Conservation (phyloP, 1,140 invertebrate genomes). For the Diachasma alloeum region DNA sequence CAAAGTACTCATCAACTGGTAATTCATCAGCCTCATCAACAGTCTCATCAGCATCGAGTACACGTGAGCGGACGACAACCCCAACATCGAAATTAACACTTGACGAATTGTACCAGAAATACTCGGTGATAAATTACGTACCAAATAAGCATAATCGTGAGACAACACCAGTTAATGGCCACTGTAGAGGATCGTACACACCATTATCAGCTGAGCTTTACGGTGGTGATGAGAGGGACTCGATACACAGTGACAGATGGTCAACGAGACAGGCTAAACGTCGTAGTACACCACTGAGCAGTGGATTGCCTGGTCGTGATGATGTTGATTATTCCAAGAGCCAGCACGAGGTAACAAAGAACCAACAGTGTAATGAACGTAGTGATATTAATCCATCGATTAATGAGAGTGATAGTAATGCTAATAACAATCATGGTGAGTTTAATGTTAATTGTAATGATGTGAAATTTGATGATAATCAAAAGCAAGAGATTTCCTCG, state of each 20-base stretch:
- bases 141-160: slow-evolving; percentile 63
- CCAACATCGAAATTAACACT: slow-evolving; percentile 55
- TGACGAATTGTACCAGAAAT: slow-evolving; percentile 70
- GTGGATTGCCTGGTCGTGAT: slow-evolving; percentile 41
- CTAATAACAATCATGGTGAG: neutral
- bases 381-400: neutral
- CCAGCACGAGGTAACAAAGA: slow-evolving; percentile 49
- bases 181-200: slow-evolving; percentile 31
- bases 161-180: slow-evolving; percentile 36
- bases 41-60: slow-evolving; percentile 27
- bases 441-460: slow-evolving; percentile 13
- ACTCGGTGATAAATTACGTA: slow-evolving; percentile 71
- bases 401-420: slow-evolving; percentile 1
- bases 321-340: slow-evolving; percentile 37
- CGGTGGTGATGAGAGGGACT: slow-evolving; percentile 46
- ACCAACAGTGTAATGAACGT: neutral
- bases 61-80: slow-evolving; percentile 18
- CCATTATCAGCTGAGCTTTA: slow-evolving; percentile 34
- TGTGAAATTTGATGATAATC: neutral
- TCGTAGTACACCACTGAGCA: slow-evolving; percentile 29
- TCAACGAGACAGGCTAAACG: slow-evolving; percentile 20
- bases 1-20: slow-evolving; percentile 30
- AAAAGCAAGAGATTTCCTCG: neutral
- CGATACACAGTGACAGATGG: slow-evolving; percentile 13
- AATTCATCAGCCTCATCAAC: slow-evolving; percentile 31